A percentile compares a stretch with the other conserved stretches of the same genome.
Evolutionary conservation across 2,888 invertebrate species (phyloP).

Genomic region (Andrena bicolor): DNA sequence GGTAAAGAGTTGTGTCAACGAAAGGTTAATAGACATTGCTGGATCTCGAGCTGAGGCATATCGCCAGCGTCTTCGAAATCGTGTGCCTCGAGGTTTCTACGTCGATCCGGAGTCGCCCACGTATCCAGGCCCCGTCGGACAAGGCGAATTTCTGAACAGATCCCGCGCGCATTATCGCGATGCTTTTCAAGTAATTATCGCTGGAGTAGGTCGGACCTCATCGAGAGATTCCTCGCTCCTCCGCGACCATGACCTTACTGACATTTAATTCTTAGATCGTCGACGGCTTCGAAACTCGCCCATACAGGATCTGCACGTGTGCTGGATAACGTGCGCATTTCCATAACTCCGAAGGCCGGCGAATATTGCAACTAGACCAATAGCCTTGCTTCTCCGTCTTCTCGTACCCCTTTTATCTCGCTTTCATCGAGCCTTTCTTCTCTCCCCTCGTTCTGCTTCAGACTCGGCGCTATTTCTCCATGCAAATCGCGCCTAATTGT

Average conservation of each 20-base stretch:
- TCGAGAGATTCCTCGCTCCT: conserved; percentile 49
- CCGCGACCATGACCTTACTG: conserved; percentile 70
- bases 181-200: conserved; percentile 44
- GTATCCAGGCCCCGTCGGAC: background rate
- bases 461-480: too few relatives aligned
- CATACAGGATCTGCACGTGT: conserved; percentile 62
- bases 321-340: conserved; percentile 56
- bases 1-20: too few relatives aligned
- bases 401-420: conserved; percentile 21
- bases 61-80: background rate
- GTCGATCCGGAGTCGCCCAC: background rate
- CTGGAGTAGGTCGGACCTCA: conserved; percentile 10
- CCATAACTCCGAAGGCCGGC: conserved; percentile 60
- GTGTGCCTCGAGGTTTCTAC: background rate
- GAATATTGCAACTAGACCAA: conserved; percentile 56
- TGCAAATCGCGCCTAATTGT: background rate
- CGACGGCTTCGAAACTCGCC: conserved; percentile 57
- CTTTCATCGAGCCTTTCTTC: conserved; percentile 16
- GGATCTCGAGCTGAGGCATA: too few relatives aligned
- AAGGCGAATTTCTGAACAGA: background rate
- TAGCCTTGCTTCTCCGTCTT: conserved; percentile 8
- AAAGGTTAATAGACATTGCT: too few relatives aligned
- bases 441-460: background rate
- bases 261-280: conserved; percentile 70
- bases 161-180: background rate